These are phyloP conservation scores for Oryzias celebensis DNA, from an alignment of 2,113 vertebrate genomes.

Conservation along the genomic window DNA sequence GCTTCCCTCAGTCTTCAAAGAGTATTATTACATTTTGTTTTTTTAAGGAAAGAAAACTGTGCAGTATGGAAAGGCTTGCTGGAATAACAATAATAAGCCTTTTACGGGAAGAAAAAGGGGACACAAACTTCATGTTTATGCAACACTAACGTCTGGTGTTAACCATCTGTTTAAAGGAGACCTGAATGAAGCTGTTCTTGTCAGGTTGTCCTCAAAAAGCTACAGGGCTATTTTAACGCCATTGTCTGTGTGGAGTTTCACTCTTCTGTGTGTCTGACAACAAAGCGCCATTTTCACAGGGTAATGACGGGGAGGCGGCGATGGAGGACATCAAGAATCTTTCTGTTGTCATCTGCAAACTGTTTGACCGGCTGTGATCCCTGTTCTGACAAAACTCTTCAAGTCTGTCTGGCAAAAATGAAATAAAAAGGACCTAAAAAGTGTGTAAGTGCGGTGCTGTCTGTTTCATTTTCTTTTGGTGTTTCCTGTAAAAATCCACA, in stretches of 20 bases:
- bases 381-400: constrained; percentile 42
- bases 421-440: constrained; percentile 66
- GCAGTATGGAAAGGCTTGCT: constrained; percentile 32
- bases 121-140: constrained; percentile 57
- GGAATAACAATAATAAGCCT: constrained; percentile 28
- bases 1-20: constrained; percentile 58
- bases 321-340: constrained; percentile 16
- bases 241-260: constrained; percentile 7
- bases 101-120: constrained; percentile 39
- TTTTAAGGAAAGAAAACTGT: constrained; percentile 43
- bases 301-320: constrained; percentile 7
- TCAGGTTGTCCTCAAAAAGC: constrained; percentile 27
- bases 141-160: constrained; percentile 53
- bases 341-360: constrained; percentile 44
- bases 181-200: constrained; percentile 24
- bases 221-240: constrained; percentile 30
- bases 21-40: constrained; percentile 36
- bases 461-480: background rate
- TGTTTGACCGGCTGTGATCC: constrained; percentile 33
- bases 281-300: constrained; percentile 7
- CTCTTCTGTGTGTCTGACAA: constrained; percentile 24
- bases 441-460: constrained; percentile 18
- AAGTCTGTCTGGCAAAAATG: constrained; percentile 56
- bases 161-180: background rate
- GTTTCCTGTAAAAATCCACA: too few species aligned